phyloP scores from a whole-genome alignment of 2,888 invertebrate species.

The Nasonovia ribisnigri region DNA sequence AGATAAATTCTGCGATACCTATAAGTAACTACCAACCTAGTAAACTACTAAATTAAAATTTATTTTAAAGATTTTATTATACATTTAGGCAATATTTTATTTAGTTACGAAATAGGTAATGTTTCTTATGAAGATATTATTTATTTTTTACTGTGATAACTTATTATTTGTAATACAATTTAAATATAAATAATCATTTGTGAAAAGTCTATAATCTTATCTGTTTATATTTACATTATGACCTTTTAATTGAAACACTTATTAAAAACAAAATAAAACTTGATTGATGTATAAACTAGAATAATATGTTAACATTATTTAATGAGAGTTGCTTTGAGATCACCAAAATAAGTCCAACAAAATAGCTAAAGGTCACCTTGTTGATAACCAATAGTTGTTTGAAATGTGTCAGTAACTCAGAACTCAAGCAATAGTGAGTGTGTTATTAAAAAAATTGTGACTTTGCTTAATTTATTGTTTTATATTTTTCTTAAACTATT shows the following conservation, averaged over 20 bases:
- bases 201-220: constrained; percentile 4
- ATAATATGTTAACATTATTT: constrained; percentile 42
- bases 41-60: not conserved
- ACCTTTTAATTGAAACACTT: constrained; percentile 7
- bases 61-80: not conserved
- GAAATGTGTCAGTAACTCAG: constrained; percentile 27
- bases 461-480: not conserved
- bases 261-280: not conserved
- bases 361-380: constrained; percentile 60
- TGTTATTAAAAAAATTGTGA: not conserved
- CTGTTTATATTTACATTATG: constrained; percentile 19
- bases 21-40: not conserved
- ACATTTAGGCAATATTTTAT: not conserved
- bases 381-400: constrained; percentile 52
- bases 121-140: not conserved
- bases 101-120: not conserved
- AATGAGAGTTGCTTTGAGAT: constrained; percentile 49
- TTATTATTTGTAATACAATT: not conserved
- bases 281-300: not conserved
- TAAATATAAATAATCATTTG: not conserved
- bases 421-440: constrained; percentile 18
- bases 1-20: too few species aligned
- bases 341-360: constrained; percentile 36
- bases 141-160: not conserved
- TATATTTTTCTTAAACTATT: not conserved